A percentile compares a stretch with the other conserved stretches of the same genome.
phyloP scores from a whole-genome alignment of 2,888 invertebrate genomes.

The Elgonia sp. region DNA sequence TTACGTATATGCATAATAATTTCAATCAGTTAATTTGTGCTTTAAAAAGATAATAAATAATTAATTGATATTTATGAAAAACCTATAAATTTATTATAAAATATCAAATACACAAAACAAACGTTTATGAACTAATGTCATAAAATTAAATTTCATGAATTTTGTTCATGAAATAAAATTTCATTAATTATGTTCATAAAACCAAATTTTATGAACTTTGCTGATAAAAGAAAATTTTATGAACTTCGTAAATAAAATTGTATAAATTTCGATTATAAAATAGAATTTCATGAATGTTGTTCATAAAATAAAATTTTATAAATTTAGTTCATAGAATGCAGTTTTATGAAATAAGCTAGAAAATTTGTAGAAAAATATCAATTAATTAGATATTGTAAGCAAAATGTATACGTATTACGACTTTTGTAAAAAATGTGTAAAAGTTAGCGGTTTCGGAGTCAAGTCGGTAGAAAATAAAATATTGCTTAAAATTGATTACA shows the following conservation, averaged over 20 bases:
- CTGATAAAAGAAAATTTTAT: too few species aligned
- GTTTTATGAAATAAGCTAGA: too few species aligned
- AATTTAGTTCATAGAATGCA: too few species aligned
- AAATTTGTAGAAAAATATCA: not conserved
- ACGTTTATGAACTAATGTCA: too few species aligned
- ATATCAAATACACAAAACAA: not conserved
- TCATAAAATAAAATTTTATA: too few species aligned
- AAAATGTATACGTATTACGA: not conserved
- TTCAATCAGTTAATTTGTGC: not conserved
- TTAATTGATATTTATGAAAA: not conserved
- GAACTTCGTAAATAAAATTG: too few species aligned
- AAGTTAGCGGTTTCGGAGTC: not conserved
- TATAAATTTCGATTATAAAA: too few species aligned
- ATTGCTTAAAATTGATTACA: slow-evolving; percentile 6
- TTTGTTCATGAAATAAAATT: too few species aligned
- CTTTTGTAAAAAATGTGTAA: not conserved
- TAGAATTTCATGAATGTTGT: too few species aligned
- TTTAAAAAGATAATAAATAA: not conserved
- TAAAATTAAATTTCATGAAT: too few species aligned
- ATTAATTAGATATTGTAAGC: not conserved
- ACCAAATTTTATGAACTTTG: too few species aligned
- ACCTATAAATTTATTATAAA: not conserved
- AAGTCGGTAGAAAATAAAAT: not conserved
- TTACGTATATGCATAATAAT: not conserved
- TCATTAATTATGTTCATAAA: too few species aligned